Evolutionary conservation across 2,113 vertebrate species (phyloP).

Genomic region (Empidonax traillii): DNA sequence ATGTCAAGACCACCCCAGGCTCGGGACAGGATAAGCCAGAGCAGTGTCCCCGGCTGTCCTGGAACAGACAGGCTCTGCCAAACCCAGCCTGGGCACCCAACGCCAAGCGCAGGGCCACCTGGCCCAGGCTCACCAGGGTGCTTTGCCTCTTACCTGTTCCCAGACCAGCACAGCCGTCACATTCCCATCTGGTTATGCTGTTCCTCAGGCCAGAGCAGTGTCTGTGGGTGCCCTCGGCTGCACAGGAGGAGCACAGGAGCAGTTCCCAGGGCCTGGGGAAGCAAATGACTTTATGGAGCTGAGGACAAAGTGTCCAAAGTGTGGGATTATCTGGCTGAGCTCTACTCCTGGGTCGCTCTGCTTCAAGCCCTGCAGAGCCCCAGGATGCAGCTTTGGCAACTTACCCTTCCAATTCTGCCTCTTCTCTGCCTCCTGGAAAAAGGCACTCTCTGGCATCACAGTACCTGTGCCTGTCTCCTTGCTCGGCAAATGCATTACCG

Average conservation of each 20-base stretch:
- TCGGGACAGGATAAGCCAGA: background rate
- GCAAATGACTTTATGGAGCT: no score
- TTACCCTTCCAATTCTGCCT: background rate
- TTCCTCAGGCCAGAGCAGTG: background rate
- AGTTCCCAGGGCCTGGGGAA: background rate
- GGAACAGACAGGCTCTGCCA: background rate
- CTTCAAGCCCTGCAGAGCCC: no score
- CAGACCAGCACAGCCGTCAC: background rate
- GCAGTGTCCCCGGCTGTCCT: background rate
- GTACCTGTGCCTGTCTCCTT: accelerated
- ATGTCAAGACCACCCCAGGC: background rate
- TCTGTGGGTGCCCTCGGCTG: background rate
- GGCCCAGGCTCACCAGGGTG: no score
- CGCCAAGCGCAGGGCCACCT: background rate
- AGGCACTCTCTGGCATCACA: no score
- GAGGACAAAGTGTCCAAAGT: no score
- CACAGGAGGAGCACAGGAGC: background rate
- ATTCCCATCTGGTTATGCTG: background rate
- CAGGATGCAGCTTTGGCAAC: background rate
- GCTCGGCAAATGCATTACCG: accelerated
- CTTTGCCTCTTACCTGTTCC: no score
- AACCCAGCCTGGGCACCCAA: background rate
- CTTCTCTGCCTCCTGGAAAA: background rate
- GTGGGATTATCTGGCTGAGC: no score
- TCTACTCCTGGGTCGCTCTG: no score